Evolutionary conservation across 2,888 invertebrate genomes (phyloP).

Genomic region (Chrysolina haemoptera): DNA sequence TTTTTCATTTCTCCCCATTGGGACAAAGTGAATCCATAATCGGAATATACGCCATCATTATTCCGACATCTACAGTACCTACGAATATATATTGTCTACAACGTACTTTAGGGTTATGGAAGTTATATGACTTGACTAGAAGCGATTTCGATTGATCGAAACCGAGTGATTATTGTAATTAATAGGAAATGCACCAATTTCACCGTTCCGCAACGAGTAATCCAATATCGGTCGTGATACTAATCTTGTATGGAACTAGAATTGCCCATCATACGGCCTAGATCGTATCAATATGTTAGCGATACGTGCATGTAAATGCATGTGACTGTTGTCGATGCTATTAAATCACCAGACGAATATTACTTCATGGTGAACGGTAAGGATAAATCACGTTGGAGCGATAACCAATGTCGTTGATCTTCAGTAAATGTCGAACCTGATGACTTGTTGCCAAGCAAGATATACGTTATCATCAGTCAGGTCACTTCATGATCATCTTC

Average conservation of each 20-base stretch:
- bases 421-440: too few species aligned
- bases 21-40: too few species aligned
- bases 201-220: constrained; percentile 63
- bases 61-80: too few species aligned
- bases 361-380: constrained; percentile 3
- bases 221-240: constrained; percentile 65
- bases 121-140: constrained; percentile 53
- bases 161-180: constrained; percentile 64
- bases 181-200: constrained; percentile 69
- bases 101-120: constrained; percentile 15
- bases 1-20: too few species aligned
- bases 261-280: constrained; percentile 60
- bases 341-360: constrained; percentile 34
- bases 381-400: background rate
- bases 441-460: too few species aligned
- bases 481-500: too few species aligned
- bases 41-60: too few species aligned
- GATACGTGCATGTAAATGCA: constrained; percentile 57
- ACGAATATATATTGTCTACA: constrained; percentile 6
- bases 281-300: constrained; percentile 62
- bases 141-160: constrained; percentile 56
- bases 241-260: constrained; percentile 61
- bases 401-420: background rate
- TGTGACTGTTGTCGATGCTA: constrained; percentile 32
- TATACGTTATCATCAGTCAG: too few species aligned